phyloP scores from a whole-genome alignment of 2,888 invertebrate species.

The Lobophora halterata region DNA sequence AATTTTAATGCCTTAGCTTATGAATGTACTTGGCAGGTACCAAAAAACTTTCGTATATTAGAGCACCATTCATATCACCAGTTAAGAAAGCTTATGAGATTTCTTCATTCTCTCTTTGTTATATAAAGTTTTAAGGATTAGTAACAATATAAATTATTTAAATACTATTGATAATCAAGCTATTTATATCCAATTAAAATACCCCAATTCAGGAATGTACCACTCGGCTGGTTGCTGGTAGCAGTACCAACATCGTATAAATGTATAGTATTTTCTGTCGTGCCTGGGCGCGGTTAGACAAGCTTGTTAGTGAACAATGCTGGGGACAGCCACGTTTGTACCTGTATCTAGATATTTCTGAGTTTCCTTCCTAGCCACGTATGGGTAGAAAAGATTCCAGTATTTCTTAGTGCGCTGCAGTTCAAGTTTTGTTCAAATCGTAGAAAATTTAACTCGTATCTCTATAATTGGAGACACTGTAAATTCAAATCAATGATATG shows the following conservation, averaged over 20 bases:
- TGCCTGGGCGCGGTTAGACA: constrained; percentile 64
- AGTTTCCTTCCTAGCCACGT: constrained; percentile 29
- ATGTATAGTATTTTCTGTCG: constrained; percentile 50
- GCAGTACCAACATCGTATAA: constrained; percentile 34
- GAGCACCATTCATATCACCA: no score
- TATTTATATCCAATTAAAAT: constrained; percentile 9
- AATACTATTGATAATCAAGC: no score
- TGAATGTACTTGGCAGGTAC: constrained; percentile 9
- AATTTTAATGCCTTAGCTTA: constrained; percentile 10
- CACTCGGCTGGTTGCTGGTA: constrained; percentile 2
- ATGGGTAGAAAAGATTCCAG: constrained; percentile 38
- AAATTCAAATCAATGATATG: no score
- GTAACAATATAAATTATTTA: no score
- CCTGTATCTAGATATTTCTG: constrained; percentile 46
- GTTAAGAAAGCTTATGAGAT: no score
- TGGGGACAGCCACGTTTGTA: constrained; percentile 45
- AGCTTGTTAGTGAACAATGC: constrained; percentile 74
- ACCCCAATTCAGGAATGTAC: constrained; percentile 11
- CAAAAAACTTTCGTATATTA: no score
- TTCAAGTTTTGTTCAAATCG: constrained; percentile 18
- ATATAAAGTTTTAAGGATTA: no score
- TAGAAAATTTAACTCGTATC: constrained; percentile 1
- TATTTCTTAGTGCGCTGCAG: constrained; percentile 34
- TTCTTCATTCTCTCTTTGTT: no score
- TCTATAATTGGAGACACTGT: no score